These are phyloP conservation scores for Argyra leucocephala DNA, from an alignment of 2,888 invertebrate species.

Conservation along the genomic window DNA sequence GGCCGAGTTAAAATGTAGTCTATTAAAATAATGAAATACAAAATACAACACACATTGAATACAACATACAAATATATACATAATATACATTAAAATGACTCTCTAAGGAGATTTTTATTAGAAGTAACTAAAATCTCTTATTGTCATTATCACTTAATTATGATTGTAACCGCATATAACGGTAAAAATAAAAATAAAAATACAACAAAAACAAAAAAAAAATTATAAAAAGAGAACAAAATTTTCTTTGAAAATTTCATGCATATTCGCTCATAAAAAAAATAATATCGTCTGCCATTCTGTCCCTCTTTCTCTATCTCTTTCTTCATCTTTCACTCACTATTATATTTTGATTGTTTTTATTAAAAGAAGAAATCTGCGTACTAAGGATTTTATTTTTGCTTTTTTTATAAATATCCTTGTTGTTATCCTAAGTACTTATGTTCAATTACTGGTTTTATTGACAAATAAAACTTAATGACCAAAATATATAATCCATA, in stretches of 20 bases:
- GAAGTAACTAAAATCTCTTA: not conserved
- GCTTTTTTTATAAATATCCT: not conserved
- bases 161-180: not conserved
- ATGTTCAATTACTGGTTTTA: slow-evolving; percentile 6
- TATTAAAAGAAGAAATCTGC: not conserved
- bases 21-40: no score
- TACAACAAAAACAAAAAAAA: no score
- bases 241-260: no score
- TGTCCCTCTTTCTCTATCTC: no score
- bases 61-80: no score
- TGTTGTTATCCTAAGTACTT: not conserved
- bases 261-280: no score
- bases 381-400: not conserved
- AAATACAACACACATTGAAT: no score
- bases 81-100: no score
- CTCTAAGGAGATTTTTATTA: not conserved
- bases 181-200: no score
- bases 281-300: no score
- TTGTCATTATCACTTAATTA: slow-evolving; percentile 1
- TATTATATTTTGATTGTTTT: no score
- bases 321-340: not conserved
- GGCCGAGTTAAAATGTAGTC: no score
- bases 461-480: not conserved
- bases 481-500: not conserved
- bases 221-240: not conserved